phyloP scores from a whole-genome alignment of 2,888 invertebrate species.

The Diachrysia chrysitis region DNA sequence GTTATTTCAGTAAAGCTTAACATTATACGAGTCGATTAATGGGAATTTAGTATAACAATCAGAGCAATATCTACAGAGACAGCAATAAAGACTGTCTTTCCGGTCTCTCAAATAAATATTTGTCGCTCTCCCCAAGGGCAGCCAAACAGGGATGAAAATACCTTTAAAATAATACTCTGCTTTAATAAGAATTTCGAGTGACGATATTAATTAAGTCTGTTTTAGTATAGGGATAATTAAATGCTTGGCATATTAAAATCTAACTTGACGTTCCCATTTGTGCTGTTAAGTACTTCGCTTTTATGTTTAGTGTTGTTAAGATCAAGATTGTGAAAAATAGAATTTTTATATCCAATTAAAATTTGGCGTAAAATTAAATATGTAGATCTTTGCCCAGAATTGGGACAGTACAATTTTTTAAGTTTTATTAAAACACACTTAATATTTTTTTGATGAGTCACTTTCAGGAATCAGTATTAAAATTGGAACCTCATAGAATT shows the following conservation, averaged over 20 bases:
- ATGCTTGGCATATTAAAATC: neutral
- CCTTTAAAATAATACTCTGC: conserved; percentile 26
- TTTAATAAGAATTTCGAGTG: neutral
- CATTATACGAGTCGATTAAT: conserved; percentile 34
- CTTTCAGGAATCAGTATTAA: too few species aligned
- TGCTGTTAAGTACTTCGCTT: neutral
- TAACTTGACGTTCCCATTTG: neutral
- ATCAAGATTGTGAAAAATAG: neutral
- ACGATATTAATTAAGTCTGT: neutral
- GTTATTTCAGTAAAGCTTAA: conserved; percentile 7
- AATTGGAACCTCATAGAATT: too few species aligned
- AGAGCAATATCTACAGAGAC: conserved; percentile 24
- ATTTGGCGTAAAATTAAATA: too few species aligned
- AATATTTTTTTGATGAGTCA: too few species aligned
- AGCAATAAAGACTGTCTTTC: conserved; percentile 49
- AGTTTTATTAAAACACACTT: too few species aligned
- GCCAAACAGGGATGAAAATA: conserved; percentile 26
- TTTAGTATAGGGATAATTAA: neutral
- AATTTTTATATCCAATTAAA: neutral
- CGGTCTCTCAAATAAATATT: conserved; percentile 52
- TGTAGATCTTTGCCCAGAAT: too few species aligned
- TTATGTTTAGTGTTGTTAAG: neutral
- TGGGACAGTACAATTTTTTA: too few species aligned
- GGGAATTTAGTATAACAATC: conserved; percentile 36
- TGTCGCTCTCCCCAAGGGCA: conserved; percentile 36